Evolutionary conservation across 2,888 invertebrate genomes (phyloP).

Genomic region (Bimastos eiseni): DNA sequence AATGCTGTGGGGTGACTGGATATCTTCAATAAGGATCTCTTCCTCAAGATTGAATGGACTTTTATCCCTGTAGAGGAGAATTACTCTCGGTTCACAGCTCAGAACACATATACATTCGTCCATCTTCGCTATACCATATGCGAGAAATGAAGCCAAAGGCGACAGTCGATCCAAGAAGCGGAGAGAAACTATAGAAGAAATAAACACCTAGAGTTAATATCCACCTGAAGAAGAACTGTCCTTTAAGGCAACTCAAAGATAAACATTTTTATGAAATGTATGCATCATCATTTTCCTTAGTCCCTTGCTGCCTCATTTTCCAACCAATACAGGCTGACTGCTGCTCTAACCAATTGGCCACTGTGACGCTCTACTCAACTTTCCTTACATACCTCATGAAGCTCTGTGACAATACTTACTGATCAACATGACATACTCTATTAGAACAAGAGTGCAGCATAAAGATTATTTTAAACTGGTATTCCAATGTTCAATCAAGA

Average conservation of each 20-base stretch:
- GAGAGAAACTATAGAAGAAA: neutral
- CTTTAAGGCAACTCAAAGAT: neutral
- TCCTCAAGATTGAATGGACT: neutral
- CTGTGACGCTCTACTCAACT: too few relatives aligned
- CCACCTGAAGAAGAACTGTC: neutral
- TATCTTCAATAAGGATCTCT: neutral
- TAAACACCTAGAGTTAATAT: neutral
- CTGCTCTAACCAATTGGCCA: too few relatives aligned
- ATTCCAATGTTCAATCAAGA: too few relatives aligned
- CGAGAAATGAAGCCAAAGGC: neutral
- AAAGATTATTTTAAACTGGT: too few relatives aligned
- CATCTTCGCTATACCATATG: neutral
- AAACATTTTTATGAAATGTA: neutral
- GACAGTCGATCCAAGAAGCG: neutral
- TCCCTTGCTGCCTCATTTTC: too few relatives aligned
- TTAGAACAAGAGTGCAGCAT: too few relatives aligned
- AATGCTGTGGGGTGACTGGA: neutral
- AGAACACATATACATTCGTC: neutral
- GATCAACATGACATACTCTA: too few relatives aligned
- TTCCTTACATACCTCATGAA: too few relatives aligned
- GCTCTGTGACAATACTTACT: too few relatives aligned
- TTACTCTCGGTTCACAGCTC: neutral
- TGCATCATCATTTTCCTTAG: neutral
- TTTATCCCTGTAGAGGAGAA: neutral
- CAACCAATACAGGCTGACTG: too few relatives aligned